Evolutionary conservation across 2,797 vertebrate genomes (phyloP).

Genomic region (Peromyscus nudipes): DNA sequence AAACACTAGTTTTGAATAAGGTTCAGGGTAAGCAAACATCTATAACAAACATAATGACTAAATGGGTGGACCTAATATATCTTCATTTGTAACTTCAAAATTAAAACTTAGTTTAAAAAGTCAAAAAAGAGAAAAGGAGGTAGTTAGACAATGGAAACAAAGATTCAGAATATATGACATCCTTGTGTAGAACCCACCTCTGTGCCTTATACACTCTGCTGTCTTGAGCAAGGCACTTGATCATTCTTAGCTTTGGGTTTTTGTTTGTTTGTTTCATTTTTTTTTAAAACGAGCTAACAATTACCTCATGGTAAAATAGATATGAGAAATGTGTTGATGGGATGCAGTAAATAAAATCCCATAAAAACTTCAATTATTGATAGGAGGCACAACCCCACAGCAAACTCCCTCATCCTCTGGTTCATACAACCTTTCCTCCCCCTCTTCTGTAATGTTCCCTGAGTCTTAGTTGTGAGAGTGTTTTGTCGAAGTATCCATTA

Average conservation of each 20-base stretch:
- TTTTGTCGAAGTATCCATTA: background rate
- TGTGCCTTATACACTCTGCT: background rate
- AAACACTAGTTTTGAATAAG: background rate
- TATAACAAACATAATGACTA: background rate
- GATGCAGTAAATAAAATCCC: background rate
- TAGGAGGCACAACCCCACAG: background rate
- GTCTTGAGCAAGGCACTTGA: background rate
- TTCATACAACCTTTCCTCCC: background rate
- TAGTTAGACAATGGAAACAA: background rate
- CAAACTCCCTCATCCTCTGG: background rate
- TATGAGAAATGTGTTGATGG: background rate
- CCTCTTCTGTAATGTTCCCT: background rate
- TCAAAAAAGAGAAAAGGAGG: background rate
- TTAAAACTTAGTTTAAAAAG: background rate
- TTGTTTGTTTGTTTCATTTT: background rate
- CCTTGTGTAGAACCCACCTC: background rate
- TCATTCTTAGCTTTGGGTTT: background rate
- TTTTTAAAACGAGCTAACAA: background rate
- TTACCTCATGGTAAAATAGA: background rate
- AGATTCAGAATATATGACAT: background rate
- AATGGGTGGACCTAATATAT: background rate
- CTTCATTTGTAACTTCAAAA: background rate
- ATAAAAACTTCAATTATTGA: background rate
- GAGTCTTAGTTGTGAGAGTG: background rate
- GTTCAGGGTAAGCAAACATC: background rate